A percentile compares a stretch with the other conserved stretches of the same genome.
phyloP scores from a whole-genome alignment of 1,140 invertebrate species.

The Manduca sexta region DNA sequence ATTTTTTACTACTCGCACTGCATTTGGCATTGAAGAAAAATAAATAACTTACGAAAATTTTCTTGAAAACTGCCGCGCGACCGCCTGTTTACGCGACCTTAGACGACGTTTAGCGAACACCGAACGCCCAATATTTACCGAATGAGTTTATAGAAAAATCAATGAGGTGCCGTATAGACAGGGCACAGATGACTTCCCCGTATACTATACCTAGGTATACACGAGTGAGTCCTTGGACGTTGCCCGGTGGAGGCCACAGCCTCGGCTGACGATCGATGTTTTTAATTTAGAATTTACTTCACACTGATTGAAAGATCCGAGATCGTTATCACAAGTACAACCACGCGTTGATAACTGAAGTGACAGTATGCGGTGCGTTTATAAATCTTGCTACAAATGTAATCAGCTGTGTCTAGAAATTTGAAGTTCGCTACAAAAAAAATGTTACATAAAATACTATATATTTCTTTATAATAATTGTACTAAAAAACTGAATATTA shows the following conservation, averaged over 20 bases:
- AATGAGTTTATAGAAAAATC: conserved; percentile 34
- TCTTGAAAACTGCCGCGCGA: not conserved
- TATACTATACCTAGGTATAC: conserved; percentile 5
- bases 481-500: too few species aligned
- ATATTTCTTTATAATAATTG: too few species aligned
- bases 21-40: too few species aligned
- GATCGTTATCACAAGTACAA: conserved; percentile 4
- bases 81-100: not conserved
- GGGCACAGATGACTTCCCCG: not conserved
- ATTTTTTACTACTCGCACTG: not conserved
- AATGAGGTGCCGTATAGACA: conserved; percentile 23
- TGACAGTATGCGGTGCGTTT: conserved; percentile 2
- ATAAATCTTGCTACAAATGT: not conserved
- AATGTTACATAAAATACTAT: too few species aligned
- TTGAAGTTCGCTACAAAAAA: too few species aligned
- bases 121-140: conserved; percentile 24
- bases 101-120: not conserved
- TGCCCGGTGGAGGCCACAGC: conserved; percentile 11
- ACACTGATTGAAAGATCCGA: conserved; percentile 1
- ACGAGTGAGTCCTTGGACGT: conserved; percentile 20
- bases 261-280: conserved; percentile 12
- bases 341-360: conserved; percentile 7
- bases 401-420: too few species aligned
- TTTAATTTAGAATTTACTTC: conserved; percentile 19
- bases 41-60: too few species aligned